These are phyloP conservation scores for Cichlasoma orientale DNA, from an alignment of 2,797 vertebrate species.

Conservation along the genomic window DNA sequence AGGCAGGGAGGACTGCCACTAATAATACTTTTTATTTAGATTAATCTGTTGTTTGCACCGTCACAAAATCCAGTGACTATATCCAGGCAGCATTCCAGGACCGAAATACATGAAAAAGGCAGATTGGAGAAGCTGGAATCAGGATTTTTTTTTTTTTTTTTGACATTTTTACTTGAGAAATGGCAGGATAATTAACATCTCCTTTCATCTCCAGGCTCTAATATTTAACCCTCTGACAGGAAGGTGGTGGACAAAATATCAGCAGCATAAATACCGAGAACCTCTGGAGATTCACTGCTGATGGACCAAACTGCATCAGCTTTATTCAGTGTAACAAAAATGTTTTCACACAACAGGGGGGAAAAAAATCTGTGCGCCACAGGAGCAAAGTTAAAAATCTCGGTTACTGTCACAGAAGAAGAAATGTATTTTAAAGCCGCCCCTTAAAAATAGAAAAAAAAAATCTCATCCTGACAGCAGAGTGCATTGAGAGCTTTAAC, in stretches of 20 bases:
- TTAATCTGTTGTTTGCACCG: neutral
- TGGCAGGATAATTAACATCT: neutral
- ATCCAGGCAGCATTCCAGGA: neutral
- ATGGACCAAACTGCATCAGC: neutral
- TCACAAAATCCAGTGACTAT: neutral
- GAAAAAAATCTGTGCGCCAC: neutral
- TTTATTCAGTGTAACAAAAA: neutral
- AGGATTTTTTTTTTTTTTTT: neutral
- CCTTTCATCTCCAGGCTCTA: neutral
- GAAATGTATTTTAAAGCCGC: neutral
- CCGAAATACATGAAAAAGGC: neutral
- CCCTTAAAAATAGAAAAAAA: neutral
- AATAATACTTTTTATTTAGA: neutral
- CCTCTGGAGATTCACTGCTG: neutral
- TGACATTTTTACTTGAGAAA: neutral
- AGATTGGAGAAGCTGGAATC: neutral
- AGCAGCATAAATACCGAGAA: neutral
- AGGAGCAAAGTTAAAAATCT: neutral
- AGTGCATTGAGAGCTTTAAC: slow-evolving; percentile 2
- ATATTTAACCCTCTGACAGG: neutral
- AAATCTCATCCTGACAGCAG: neutral
- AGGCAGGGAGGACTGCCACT: neutral
- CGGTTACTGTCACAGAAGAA: neutral
- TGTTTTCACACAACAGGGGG: neutral
- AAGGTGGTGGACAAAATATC: neutral